Percentiles rank a stretch among this genome's conserved stretches.
Evolutionary conservation across 2,113 vertebrate genomes (phyloP).

Genomic region (Equus quagga): DNA sequence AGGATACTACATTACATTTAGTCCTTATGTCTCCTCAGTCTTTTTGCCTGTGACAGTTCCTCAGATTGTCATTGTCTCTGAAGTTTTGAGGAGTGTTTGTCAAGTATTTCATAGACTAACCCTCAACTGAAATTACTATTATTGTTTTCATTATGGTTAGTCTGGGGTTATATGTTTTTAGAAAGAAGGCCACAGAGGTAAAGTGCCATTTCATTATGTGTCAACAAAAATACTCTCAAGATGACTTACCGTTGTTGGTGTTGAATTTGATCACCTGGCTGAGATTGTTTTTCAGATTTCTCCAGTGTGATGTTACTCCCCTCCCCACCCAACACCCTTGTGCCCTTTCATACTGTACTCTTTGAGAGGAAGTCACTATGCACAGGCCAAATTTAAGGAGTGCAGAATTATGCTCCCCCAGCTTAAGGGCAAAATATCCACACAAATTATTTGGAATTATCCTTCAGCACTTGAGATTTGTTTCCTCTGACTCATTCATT

Average conservation of each 20-base stretch:
- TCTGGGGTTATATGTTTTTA: background rate
- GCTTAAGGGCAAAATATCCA: background rate
- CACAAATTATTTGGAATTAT: background rate
- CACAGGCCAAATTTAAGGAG: background rate
- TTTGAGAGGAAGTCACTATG: background rate
- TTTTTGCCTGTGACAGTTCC: background rate
- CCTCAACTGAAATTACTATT: background rate
- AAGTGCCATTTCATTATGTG: background rate
- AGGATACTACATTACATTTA: background rate
- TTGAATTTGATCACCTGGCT: background rate
- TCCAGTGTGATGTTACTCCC: background rate
- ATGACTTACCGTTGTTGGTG: background rate
- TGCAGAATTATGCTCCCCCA: background rate
- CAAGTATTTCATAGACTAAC: too few species aligned
- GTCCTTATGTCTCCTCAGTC: background rate
- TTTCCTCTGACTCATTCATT: background rate
- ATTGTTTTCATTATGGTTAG: background rate
- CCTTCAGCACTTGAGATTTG: background rate
- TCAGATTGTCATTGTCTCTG: background rate
- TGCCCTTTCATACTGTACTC: background rate
- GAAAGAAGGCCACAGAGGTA: background rate
- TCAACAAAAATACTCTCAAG: background rate
- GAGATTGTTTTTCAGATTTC: background rate
- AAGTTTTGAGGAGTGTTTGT: background rate
- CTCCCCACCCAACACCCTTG: rapidly evolving